Percentiles rank a stretch among this genome's conserved stretches.
Conservation (phyloP, 2,888 invertebrate species). For the Drosophila austrosaltans region DNA sequence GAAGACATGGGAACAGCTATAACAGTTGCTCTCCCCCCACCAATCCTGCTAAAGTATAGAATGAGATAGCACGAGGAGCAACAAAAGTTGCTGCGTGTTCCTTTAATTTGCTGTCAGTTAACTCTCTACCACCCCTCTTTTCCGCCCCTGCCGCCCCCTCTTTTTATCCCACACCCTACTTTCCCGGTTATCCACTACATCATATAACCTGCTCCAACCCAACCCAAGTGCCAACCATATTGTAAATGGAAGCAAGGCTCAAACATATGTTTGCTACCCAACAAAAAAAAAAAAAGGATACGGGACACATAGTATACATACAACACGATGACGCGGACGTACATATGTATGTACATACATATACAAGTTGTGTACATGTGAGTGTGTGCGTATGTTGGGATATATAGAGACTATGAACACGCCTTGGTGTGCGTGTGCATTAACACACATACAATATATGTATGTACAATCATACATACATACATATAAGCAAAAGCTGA, state of each 20-base stretch:
- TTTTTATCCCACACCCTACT: not conserved
- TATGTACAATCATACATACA: too few species aligned
- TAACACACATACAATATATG: not conserved
- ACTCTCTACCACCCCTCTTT: constrained; percentile 3
- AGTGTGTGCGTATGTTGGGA: not conserved
- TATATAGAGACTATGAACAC: not conserved
- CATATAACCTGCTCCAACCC: not conserved
- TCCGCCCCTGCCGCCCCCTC: constrained; percentile 4
- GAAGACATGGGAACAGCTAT: constrained; percentile 30
- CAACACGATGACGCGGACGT: not conserved
- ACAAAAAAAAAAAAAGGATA: constrained; percentile 25
- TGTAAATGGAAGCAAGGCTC: constrained; percentile 65
- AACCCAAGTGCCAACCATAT: constrained; percentile 57
- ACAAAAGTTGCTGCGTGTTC: constrained; percentile 32
- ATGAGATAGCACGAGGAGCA: constrained; percentile 20
- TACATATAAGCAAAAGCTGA: not conserved
- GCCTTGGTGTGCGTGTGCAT: not conserved
- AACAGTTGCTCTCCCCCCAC: not conserved
- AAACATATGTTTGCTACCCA: constrained; percentile 71
- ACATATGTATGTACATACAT: not conserved
- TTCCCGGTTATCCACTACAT: not conserved
- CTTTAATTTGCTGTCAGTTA: constrained; percentile 53
- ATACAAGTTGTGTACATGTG: not conserved
- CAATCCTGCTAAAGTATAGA: constrained; percentile 14
- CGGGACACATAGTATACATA: constrained; percentile 20